Evolutionary conservation across 2,797 vertebrate species (phyloP).

Genomic region (Mormyrops attenuatus): DNA sequence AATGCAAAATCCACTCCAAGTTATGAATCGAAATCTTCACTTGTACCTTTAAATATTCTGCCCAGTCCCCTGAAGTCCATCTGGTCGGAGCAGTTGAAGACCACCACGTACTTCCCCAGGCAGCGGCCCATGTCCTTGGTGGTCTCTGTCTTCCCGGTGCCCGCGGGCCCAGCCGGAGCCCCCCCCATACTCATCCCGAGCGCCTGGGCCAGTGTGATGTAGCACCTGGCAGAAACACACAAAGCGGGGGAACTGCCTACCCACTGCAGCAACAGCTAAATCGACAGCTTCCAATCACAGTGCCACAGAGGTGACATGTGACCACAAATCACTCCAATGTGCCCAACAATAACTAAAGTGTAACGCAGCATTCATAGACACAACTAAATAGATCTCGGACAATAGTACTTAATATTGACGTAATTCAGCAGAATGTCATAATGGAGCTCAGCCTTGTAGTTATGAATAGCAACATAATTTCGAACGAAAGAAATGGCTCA

Average conservation of each 20-base stretch:
- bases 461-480: not conserved
- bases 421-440: not conserved
- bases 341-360: not conserved
- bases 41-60: conserved; percentile 89
- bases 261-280: not conserved
- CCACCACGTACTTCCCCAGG: conserved; percentile 92
- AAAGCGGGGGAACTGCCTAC: not conserved
- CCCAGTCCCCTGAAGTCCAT: conserved; percentile 98
- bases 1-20: not conserved
- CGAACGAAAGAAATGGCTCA: not conserved
- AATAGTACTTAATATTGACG: not conserved
- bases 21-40: not conserved
- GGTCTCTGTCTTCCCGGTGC: conserved; percentile 93
- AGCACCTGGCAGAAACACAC: conserved; percentile 69
- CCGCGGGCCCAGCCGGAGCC: conserved; percentile 88
- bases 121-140: conserved; percentile 97
- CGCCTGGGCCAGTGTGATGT: conserved; percentile 92
- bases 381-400: not conserved
- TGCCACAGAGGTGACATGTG: not conserved
- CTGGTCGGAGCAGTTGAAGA: conserved; percentile 97
- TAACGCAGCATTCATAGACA: not conserved
- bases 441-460: not conserved
- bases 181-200: conserved; percentile 98
- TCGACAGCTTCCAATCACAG: not conserved
- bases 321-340: not conserved